phyloP scores from a whole-genome alignment of 2,113 vertebrate genomes.

The Dicrurus megarhynchus region DNA sequence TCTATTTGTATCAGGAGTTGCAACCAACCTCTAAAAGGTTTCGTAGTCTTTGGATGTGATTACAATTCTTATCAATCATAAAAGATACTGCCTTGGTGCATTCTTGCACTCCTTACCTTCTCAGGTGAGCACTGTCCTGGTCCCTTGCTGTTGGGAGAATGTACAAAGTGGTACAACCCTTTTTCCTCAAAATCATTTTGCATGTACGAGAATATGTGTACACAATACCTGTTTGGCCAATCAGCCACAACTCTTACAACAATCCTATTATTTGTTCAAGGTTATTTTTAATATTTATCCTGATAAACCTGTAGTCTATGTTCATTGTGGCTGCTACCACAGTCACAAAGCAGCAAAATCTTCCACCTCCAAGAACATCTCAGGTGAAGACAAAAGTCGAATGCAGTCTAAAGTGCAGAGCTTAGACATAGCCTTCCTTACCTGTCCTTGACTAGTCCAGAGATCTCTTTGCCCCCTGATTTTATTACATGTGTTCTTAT shows the following conservation, averaged over 20 bases:
- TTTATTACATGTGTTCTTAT: background rate
- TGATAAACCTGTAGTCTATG: background rate
- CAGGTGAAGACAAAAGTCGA: background rate
- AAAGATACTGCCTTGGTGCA: background rate
- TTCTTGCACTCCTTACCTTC: background rate
- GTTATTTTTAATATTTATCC: background rate
- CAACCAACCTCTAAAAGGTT: background rate
- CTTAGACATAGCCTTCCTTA: background rate
- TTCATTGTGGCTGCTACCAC: accelerated
- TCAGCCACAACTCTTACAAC: background rate
- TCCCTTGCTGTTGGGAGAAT: background rate
- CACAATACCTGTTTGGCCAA: background rate
- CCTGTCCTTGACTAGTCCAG: background rate
- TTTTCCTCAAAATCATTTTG: background rate
- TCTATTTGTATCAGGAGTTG: background rate
- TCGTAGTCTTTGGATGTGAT: background rate
- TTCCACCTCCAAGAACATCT: background rate
- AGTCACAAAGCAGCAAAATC: background rate
- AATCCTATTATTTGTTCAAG: background rate
- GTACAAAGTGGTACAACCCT: background rate
- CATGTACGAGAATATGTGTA: background rate
- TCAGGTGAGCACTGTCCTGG: background rate
- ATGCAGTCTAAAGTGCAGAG: background rate
- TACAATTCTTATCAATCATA: background rate
- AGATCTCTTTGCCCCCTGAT: background rate